Conservation (phyloP, 2,113 vertebrate species). For the Gobio gobio region DNA sequence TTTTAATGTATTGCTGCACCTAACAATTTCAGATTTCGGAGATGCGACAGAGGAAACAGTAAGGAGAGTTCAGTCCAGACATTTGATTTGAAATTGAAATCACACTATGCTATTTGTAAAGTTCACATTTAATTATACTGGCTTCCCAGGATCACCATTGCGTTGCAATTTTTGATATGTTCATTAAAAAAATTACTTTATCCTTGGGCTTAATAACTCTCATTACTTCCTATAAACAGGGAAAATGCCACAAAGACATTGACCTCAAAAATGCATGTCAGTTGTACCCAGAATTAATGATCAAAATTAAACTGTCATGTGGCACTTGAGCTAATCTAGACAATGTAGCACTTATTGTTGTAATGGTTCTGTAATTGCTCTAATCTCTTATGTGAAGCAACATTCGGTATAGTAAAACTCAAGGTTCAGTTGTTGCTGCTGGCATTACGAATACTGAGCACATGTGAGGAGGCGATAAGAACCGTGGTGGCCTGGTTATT, state of each 20-base stretch:
- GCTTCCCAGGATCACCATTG: background rate
- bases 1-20: no score
- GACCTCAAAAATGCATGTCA: conserved; percentile 27
- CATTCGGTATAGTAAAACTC: background rate
- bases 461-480: conserved; percentile 37
- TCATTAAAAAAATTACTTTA: background rate
- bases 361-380: conserved; percentile 51
- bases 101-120: background rate
- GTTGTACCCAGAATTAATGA: conserved; percentile 38
- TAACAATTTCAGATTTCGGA: no score
- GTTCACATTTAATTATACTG: background rate
- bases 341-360: conserved; percentile 35
- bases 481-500: conserved; percentile 42
- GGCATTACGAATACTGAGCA: conserved; percentile 29
- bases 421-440: background rate
- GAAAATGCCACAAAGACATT: background rate
- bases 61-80: no score
- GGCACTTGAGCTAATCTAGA: conserved; percentile 45
- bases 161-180: background rate
- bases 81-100: background rate
- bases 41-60: no score
- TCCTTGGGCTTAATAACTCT: background rate
- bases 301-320: conserved; percentile 43
- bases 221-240: background rate
- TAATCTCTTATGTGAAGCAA: conserved; percentile 38